Evolutionary conservation across 2,113 vertebrate species (phyloP).

Genomic region (Mixornis gularis): DNA sequence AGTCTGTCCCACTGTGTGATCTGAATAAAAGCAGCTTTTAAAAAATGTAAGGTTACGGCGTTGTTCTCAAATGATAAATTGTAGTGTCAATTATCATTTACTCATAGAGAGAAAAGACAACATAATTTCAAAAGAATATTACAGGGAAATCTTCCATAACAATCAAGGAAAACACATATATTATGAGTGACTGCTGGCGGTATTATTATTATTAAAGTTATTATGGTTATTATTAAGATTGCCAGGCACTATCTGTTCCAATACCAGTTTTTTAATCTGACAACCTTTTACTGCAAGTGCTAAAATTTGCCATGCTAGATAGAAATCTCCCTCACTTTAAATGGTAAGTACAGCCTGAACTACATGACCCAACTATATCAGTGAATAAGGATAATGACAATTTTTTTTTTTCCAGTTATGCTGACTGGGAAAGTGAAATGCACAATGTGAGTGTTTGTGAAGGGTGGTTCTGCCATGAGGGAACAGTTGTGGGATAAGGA

Average conservation of each 20-base stretch:
- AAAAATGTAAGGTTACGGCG: neutral
- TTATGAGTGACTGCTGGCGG: neutral
- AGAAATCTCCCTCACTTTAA: neutral
- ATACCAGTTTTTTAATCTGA: neutral
- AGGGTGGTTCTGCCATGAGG: neutral
- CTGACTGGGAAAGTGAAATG: neutral
- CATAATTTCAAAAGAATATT: neutral
- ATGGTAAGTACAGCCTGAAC: neutral
- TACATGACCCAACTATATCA: neutral
- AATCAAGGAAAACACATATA: neutral
- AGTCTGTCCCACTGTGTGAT: neutral
- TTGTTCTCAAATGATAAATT: neutral
- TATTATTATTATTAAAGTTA: neutral
- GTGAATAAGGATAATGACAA: neutral
- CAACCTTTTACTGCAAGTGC: neutral
- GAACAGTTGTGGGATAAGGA: neutral
- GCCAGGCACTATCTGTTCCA: neutral
- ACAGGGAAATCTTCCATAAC: neutral
- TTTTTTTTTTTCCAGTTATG: neutral
- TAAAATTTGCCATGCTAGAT: neutral
- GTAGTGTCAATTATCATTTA: slow-evolving; percentile 3
- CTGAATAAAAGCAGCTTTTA: neutral
- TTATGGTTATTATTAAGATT: slow-evolving; percentile 9
- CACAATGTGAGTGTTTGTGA: neutral
- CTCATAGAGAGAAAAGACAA: neutral